A percentile compares a stretch with the other conserved stretches of the same genome.
phyloP scores from a whole-genome alignment of 1,140 invertebrate genomes.

The Brachionus angularis region DNA sequence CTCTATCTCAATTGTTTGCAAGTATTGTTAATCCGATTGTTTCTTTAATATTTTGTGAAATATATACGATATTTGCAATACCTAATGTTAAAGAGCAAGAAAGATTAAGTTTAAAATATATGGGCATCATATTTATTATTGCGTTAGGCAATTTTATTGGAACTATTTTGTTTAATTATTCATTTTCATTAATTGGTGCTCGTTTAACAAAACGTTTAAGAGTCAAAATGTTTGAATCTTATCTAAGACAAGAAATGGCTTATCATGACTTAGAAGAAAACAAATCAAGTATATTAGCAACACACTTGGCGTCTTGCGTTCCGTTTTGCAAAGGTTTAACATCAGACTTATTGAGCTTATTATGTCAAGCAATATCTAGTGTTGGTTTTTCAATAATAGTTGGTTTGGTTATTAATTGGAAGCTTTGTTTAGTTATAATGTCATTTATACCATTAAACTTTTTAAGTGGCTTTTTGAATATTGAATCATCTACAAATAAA shows the following conservation, averaged over 20 bases:
- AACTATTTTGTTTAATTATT: conserved; percentile 24
- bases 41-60: conserved; percentile 33
- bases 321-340: conserved; percentile 61
- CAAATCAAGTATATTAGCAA: conserved; percentile 60
- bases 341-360: conserved; percentile 56
- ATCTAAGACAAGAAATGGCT: conserved; percentile 61
- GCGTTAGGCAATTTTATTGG: conserved; percentile 7
- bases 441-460: conserved; percentile 66
- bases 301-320: conserved; percentile 61
- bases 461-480: conserved; percentile 56
- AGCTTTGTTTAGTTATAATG: conserved; percentile 73
- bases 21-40: conserved; percentile 13
- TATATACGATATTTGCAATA: conserved; percentile 27
- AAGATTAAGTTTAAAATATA: neutral
- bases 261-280: conserved; percentile 62
- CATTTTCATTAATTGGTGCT: conserved; percentile 49
- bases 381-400: conserved; percentile 68
- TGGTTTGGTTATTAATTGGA: conserved; percentile 72
- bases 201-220: conserved; percentile 67
- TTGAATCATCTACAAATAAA: conserved; percentile 3
- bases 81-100: neutral
- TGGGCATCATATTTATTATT: conserved; percentile 9
- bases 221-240: conserved; percentile 71
- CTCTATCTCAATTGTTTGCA: conserved; percentile 4
- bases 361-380: conserved; percentile 58